phyloP scores from a whole-genome alignment of 2,888 invertebrate species.

The Epirrita christyi region DNA sequence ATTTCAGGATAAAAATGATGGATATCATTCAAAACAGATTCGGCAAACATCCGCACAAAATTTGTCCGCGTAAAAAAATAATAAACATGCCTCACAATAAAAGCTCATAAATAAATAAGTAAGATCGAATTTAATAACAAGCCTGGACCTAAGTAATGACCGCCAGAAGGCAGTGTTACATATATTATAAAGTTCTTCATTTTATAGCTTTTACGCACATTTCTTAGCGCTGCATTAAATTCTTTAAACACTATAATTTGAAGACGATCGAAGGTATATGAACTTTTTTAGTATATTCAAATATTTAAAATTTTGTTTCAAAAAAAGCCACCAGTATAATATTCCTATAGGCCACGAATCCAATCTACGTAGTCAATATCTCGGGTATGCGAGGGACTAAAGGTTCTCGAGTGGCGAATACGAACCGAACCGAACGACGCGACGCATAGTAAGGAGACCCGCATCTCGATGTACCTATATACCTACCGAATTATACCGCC shows the following conservation, averaged over 20 bases:
- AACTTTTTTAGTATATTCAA: constrained; percentile 62
- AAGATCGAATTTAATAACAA: constrained; percentile 83
- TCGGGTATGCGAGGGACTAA: too few species aligned
- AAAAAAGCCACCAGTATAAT: constrained; percentile 4
- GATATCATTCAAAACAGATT: background rate
- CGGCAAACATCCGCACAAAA: background rate
- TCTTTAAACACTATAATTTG: constrained; percentile 81
- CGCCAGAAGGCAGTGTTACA: constrained; percentile 80
- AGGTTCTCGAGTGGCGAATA: too few species aligned
- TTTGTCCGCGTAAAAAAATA: background rate
- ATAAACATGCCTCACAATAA: constrained; percentile 53
- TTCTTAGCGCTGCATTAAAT: constrained; percentile 80
- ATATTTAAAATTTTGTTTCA: constrained; percentile 38
- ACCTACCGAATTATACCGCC: too few species aligned
- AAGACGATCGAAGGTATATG: constrained; percentile 57
- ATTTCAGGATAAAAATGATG: too few species aligned
- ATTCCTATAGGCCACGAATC: background rate
- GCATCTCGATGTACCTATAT: too few species aligned
- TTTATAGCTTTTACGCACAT: constrained; percentile 80
- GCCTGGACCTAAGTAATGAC: constrained; percentile 75
- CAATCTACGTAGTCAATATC: background rate
- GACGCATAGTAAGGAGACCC: too few species aligned
- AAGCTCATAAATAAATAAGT: constrained; percentile 81
- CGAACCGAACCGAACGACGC: too few species aligned
- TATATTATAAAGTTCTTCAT: constrained; percentile 72